These are phyloP conservation scores for Pristionchus fissidentatus DNA, from an alignment of 2,888 invertebrate species.

Conservation along the genomic window DNA sequence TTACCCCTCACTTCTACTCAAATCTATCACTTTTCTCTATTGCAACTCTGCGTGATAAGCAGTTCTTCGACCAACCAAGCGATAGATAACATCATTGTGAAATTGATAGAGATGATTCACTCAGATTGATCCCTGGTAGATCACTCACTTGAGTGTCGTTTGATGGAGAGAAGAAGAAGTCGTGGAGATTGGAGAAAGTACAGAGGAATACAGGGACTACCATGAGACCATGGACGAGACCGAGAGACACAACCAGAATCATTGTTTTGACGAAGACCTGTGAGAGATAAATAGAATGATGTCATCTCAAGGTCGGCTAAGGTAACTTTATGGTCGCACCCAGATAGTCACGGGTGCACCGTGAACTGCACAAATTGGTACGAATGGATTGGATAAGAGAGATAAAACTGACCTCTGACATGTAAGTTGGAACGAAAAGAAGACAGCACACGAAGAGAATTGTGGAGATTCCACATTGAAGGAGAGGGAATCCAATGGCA, in stretches of 20 bases:
- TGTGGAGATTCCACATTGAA: constrained; percentile 71
- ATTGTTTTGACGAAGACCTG: constrained; percentile 73
- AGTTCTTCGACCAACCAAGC: neutral
- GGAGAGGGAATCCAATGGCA: constrained; percentile 70
- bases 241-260: constrained; percentile 71
- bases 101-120: neutral
- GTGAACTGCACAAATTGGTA: too few species aligned
- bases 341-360: neutral
- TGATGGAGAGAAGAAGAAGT: constrained; percentile 42
- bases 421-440: constrained; percentile 69
- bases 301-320: too few species aligned
- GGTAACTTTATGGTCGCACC: neutral
- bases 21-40: too few species aligned
- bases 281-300: constrained; percentile 11
- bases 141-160: constrained; percentile 46
- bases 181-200: constrained; percentile 64
- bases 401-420: constrained; percentile 63
- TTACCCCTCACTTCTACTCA: neutral
- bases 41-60: neutral
- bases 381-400: neutral
- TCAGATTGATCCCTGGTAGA: neutral
- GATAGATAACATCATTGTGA: too few species aligned
- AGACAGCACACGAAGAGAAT: constrained; percentile 69
- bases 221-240: constrained; percentile 70
- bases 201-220: constrained; percentile 71